A percentile compares a stretch with the other conserved stretches of the same genome.
Conservation (phyloP, 2,797 vertebrate genomes). For the Serranus cabrilla region DNA sequence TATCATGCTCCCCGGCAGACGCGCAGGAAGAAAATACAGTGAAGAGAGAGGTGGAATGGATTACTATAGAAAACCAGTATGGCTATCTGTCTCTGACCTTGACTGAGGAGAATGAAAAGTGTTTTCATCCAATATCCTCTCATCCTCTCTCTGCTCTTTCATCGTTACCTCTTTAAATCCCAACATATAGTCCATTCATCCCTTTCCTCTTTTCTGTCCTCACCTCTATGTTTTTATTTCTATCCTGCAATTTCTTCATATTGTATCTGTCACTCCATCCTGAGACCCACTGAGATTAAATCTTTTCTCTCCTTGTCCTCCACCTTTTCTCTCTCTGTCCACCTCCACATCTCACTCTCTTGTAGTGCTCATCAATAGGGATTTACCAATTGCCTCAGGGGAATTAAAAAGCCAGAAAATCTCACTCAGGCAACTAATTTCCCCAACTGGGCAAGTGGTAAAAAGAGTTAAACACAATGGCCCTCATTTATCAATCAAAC, state of each 20-base stretch:
- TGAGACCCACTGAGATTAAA: neutral
- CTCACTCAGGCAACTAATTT: too few species aligned
- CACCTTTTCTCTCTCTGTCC: neutral
- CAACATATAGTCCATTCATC: slow-evolving; percentile 16
- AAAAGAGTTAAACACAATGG: too few species aligned
- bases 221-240: slow-evolving; percentile 22
- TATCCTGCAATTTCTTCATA: slow-evolving; percentile 5
- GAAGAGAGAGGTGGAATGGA: slow-evolving; percentile 25
- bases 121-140: slow-evolving; percentile 35
- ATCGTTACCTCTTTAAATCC: slow-evolving; percentile 40
- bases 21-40: slow-evolving; percentile 4
- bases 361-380: too few species aligned
- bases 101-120: slow-evolving; percentile 34
- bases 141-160: slow-evolving; percentile 16
- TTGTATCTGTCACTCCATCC: neutral
- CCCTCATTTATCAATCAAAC: too few species aligned
- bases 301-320: slow-evolving; percentile 10
- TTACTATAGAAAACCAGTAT: slow-evolving; percentile 13
- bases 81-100: slow-evolving; percentile 54
- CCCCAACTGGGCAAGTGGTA: too few species aligned
- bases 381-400: too few species aligned
- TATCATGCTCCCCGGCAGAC: slow-evolving; percentile 31
- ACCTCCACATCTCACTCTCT: neutral
- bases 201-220: slow-evolving; percentile 18
- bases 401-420: too few species aligned